Percentiles rank a stretch among this genome's conserved stretches.
Conservation (phyloP, 2,113 vertebrate species). For the Odontophorus gujanensis region DNA sequence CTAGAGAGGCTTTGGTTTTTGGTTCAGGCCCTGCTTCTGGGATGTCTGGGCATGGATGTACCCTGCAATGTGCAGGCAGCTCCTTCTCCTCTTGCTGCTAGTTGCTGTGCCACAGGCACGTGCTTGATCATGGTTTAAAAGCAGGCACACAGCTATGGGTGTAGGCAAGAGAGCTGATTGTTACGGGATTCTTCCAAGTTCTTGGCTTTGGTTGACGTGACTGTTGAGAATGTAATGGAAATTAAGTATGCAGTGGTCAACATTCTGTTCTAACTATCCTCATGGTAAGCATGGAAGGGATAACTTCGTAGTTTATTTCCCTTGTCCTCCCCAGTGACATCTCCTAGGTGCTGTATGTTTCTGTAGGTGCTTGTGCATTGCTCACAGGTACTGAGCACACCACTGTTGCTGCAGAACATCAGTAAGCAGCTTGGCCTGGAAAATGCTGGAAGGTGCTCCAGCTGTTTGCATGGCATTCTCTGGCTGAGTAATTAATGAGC, state of each 20-base stretch:
- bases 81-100: neutral
- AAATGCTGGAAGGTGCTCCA: neutral
- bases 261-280: neutral
- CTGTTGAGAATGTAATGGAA: neutral
- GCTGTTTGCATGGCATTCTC: neutral
- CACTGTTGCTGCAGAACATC: neutral
- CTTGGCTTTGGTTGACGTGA: neutral
- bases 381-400: neutral
- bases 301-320: conserved; percentile 71
- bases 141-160: accelerated
- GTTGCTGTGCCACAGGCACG: too few relatives aligned
- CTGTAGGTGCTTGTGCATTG: accelerated
- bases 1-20: neutral
- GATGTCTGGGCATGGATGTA: neutral
- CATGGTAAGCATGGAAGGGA: conserved; percentile 48
- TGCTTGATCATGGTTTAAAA: accelerated
- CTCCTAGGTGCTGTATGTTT: neutral
- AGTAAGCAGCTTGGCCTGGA: neutral
- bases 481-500: neutral
- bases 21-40: neutral
- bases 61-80: neutral
- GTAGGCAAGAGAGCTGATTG: neutral
- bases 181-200: neutral
- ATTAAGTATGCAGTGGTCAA: too few relatives aligned
- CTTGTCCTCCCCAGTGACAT: too few relatives aligned